Conservation (phyloP, 2,888 invertebrate species). For the Teinopalpus imperialis region DNA sequence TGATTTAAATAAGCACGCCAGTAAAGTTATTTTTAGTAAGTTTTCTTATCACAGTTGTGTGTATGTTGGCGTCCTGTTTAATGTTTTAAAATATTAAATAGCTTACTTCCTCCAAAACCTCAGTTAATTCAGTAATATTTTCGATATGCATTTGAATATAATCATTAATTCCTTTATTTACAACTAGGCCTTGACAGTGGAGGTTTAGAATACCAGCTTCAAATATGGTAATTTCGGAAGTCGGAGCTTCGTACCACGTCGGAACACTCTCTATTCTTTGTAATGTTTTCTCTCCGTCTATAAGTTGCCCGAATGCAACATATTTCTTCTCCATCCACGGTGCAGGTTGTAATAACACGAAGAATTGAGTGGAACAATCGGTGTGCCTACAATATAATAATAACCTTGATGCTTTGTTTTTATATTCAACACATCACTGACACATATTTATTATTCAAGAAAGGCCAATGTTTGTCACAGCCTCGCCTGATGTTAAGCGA, state of each 20-base stretch:
- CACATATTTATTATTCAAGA: too few relatives aligned
- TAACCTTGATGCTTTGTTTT: too few relatives aligned
- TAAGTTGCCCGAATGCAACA: constrained; percentile 88
- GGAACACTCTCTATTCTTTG: constrained; percentile 82
- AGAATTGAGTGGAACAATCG: constrained; percentile 87
- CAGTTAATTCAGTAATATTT: constrained; percentile 50
- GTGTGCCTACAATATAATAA: constrained; percentile 64
- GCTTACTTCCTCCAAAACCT: constrained; percentile 51
- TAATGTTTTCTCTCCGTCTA: constrained; percentile 84
- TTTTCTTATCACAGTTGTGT: too few relatives aligned
- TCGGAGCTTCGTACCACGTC: constrained; percentile 84
- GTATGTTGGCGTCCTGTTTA: too few relatives aligned
- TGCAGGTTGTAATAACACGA: constrained; percentile 84
- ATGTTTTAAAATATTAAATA: too few relatives aligned
- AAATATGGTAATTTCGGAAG: constrained; percentile 45
- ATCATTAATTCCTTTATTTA: constrained; percentile 52
- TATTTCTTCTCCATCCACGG: constrained; percentile 87
- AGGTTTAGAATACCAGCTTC: constrained; percentile 60
- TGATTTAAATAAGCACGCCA: too few relatives aligned
- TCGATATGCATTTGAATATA: constrained; percentile 63
- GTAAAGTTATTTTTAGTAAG: too few relatives aligned
- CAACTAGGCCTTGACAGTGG: constrained; percentile 57
- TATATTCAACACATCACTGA: too few relatives aligned
- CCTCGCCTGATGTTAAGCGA: too few relatives aligned
- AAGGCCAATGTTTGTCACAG: too few relatives aligned